These are phyloP conservation scores for Psittacula derbiana DNA, from an alignment of 2,797 vertebrate genomes.

Conservation along the genomic window DNA sequence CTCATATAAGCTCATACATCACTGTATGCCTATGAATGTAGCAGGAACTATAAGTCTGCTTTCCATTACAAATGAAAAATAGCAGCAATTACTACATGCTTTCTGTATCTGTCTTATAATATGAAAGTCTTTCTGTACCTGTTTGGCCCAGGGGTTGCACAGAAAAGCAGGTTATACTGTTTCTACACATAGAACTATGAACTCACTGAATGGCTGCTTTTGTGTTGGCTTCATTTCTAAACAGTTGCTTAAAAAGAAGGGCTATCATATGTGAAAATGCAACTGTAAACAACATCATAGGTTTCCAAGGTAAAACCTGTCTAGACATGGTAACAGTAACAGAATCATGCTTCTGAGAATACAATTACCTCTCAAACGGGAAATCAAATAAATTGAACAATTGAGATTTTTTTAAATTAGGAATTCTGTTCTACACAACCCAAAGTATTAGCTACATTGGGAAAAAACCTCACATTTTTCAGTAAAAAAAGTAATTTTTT, in stretches of 20 bases:
- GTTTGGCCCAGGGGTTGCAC: not conserved
- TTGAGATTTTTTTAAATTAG: not conserved
- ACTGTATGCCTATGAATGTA: not conserved
- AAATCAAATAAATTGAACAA: not conserved
- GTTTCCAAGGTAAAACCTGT: not conserved
- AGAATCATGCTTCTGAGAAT: not conserved
- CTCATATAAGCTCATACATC: not conserved
- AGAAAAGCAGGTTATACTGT: not conserved
- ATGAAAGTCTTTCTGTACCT: not conserved
- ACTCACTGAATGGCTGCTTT: not conserved
- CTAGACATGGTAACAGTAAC: not conserved
- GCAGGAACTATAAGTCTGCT: not conserved
- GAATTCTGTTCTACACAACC: not conserved
- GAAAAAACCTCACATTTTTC: not conserved
- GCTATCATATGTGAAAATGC: not conserved
- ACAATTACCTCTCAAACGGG: not conserved
- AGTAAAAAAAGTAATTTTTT: not conserved
- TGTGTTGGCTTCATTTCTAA: not conserved
- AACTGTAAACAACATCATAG: not conserved
- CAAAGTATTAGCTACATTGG: not conserved
- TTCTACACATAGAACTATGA: not conserved
- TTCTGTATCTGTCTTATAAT: not conserved
- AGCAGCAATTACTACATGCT: not conserved
- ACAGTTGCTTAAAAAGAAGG: not conserved
- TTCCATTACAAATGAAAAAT: not conserved